Percentiles rank a stretch among this genome's conserved stretches.
phyloP scores from a whole-genome alignment of 30 jellyfish, hydroid and myxozoan genomes.

The Nemopilema nomurai region DNA sequence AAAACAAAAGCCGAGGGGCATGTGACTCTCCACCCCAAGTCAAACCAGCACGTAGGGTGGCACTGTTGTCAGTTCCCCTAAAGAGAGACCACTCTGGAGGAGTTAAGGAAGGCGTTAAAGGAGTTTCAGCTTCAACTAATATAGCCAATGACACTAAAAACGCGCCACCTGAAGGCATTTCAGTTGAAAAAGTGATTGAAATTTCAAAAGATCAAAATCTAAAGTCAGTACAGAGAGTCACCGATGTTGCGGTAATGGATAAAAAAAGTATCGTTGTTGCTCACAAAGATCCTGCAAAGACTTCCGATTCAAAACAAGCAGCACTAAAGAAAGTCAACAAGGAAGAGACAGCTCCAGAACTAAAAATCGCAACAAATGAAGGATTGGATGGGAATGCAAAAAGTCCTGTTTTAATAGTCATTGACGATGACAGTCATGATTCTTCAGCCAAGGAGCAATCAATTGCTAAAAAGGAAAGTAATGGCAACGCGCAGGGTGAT shows the following conservation, averaged over 20 bases:
- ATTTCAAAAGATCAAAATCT: too few relatives aligned
- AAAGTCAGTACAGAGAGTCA: too few relatives aligned
- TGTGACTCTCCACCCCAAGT: neutral
- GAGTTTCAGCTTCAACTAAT: neutral
- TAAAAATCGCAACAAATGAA: neutral
- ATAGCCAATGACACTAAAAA: neutral
- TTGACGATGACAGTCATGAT: neutral
- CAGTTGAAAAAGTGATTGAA: too few relatives aligned
- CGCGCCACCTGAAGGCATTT: neutral
- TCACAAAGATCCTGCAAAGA: too few relatives aligned
- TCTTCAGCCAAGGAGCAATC: neutral
- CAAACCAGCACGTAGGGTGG: constrained; percentile 40
- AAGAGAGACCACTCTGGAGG: constrained; percentile 55
- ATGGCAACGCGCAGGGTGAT: neutral
- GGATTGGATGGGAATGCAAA: neutral
- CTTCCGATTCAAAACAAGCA: too few relatives aligned
- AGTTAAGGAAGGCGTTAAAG: neutral
- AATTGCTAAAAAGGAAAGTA: neutral
- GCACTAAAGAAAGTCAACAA: too few relatives aligned
- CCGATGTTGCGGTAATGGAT: too few relatives aligned
- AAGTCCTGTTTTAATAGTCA: neutral
- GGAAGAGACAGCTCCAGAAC: neutral
- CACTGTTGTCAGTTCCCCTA: constrained; percentile 36
- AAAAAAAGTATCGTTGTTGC: too few relatives aligned
- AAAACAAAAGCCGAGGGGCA: neutral